These are phyloP conservation scores for Scaptomyza tumidula DNA, from an alignment of 2,888 invertebrate species.

Conservation along the genomic window DNA sequence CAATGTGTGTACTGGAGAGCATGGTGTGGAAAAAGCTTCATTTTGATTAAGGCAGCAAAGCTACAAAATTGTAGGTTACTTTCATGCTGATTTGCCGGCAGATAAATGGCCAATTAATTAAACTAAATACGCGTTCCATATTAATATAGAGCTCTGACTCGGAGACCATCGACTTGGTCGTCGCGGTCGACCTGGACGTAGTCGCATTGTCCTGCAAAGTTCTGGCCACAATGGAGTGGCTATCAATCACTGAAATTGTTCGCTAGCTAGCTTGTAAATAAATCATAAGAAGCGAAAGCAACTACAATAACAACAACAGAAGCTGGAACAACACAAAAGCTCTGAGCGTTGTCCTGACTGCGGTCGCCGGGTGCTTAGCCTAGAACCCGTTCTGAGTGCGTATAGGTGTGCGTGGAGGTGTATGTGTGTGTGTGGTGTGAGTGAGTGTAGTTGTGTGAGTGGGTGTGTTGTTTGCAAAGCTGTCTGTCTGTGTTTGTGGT, in stretches of 20 bases:
- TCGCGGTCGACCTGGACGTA: no score
- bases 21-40: constrained; percentile 9
- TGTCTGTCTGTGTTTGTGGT: constrained; percentile 67
- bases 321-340: constrained; percentile 23
- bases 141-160: constrained; percentile 46
- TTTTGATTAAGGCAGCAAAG: constrained; percentile 21
- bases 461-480: constrained; percentile 37
- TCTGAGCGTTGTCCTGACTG: constrained; percentile 58
- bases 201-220: constrained; percentile 17
- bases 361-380: constrained; percentile 54
- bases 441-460: constrained; percentile 28
- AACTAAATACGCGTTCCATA: constrained; percentile 66
- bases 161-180: background rate
- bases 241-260: constrained; percentile 69
- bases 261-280: constrained; percentile 58
- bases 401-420: background rate
- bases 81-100: constrained; percentile 19
- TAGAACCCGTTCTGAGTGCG: constrained; percentile 9
- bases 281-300: constrained; percentile 68
- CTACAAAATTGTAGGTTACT: constrained; percentile 15
- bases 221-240: constrained; percentile 41
- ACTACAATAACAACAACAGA: constrained; percentile 18
- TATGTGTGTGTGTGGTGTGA: constrained; percentile 15
- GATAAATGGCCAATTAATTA: constrained; percentile 65
- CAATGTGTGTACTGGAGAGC: constrained; percentile 23